A percentile compares a stretch with the other conserved stretches of the same genome.
These are phyloP conservation scores for Tigriopus californicus DNA, from an alignment of 2,888 invertebrate genomes.

Conservation along the genomic window DNA sequence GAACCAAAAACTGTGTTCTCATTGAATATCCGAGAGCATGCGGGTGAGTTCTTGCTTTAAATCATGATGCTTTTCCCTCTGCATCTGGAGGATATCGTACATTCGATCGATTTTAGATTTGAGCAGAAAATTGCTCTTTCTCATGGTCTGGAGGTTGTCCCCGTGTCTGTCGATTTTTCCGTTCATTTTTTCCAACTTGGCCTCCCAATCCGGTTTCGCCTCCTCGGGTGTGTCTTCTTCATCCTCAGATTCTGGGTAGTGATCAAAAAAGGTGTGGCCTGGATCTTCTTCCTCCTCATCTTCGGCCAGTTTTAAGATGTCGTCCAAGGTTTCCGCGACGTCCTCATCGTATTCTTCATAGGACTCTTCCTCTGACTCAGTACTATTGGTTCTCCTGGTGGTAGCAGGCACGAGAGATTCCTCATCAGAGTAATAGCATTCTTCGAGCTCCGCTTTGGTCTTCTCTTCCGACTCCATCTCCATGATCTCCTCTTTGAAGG, in stretches of 20 bases:
- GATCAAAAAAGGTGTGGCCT: slow-evolving; percentile 23
- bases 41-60: slow-evolving; percentile 68
- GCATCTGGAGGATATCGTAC: slow-evolving; percentile 64
- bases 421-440: slow-evolving; percentile 12
- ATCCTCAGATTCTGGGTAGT: slow-evolving; percentile 23
- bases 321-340: not conserved
- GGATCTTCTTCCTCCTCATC: slow-evolving; percentile 37
- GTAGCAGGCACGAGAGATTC: not conserved
- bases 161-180: slow-evolving; percentile 48
- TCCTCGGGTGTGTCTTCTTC: slow-evolving; percentile 38
- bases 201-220: slow-evolving; percentile 34
- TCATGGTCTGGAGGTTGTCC: slow-evolving; percentile 52
- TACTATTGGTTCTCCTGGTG: not conserved
- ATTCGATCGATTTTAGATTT: slow-evolving; percentile 71
- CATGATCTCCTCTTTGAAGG: slow-evolving; percentile 8
- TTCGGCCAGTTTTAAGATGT: slow-evolving; percentile 18
- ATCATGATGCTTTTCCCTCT: slow-evolving; percentile 53
- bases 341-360: slow-evolving; percentile 27
- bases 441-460: slow-evolving; percentile 1
- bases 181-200: slow-evolving; percentile 30
- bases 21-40: slow-evolving; percentile 51
- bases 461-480: slow-evolving; percentile 12
- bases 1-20: not conserved
- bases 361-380: not conserved
- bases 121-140: slow-evolving; percentile 68